Conservation (phyloP, 1,140 invertebrate species). For the Aphaenogaster rudis region DNA sequence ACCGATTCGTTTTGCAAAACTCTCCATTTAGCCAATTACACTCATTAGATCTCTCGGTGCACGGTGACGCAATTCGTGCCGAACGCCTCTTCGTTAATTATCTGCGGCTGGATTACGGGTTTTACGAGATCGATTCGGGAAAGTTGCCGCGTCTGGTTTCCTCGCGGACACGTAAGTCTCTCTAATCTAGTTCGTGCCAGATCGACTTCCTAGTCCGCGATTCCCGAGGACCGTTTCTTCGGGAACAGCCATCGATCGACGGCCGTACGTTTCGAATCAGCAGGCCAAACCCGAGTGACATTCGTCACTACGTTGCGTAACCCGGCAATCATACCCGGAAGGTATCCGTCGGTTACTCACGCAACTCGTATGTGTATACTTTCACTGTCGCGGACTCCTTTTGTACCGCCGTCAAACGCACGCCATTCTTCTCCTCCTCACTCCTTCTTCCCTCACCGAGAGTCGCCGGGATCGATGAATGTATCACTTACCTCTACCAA, state of each 20-base stretch:
- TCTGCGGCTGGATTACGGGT: slow-evolving; percentile 39
- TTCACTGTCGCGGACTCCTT: slow-evolving; percentile 76
- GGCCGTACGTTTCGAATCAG: slow-evolving; percentile 55
- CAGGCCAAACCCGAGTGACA: slow-evolving; percentile 46
- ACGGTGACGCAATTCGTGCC: slow-evolving; percentile 32
- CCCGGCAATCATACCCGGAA: slow-evolving; percentile 78
- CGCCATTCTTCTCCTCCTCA: not conserved
- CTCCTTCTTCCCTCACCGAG: not conserved
- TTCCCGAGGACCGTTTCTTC: slow-evolving; percentile 15
- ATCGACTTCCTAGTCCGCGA: slow-evolving; percentile 56
- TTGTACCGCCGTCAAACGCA: slow-evolving; percentile 15
- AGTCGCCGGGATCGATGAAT: slow-evolving; percentile 2
- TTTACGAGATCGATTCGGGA: slow-evolving; percentile 61
- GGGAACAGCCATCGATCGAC: slow-evolving; percentile 38
- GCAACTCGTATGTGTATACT: slow-evolving; percentile 72
- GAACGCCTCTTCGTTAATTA: slow-evolving; percentile 49
- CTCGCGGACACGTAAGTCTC: slow-evolving; percentile 57
- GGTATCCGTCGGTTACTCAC: slow-evolving; percentile 65
- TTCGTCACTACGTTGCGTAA: slow-evolving; percentile 78
- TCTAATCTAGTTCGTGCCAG: slow-evolving; percentile 48
- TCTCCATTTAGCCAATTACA: slow-evolving; percentile 28
- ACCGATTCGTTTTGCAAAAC: slow-evolving; percentile 29
- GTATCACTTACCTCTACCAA: slow-evolving; percentile 13
- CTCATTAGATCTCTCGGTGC: slow-evolving; percentile 35
- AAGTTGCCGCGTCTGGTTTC: slow-evolving; percentile 55